Conservation (phyloP, 2,888 invertebrate genomes). For the Tortrix viridana region DNA sequence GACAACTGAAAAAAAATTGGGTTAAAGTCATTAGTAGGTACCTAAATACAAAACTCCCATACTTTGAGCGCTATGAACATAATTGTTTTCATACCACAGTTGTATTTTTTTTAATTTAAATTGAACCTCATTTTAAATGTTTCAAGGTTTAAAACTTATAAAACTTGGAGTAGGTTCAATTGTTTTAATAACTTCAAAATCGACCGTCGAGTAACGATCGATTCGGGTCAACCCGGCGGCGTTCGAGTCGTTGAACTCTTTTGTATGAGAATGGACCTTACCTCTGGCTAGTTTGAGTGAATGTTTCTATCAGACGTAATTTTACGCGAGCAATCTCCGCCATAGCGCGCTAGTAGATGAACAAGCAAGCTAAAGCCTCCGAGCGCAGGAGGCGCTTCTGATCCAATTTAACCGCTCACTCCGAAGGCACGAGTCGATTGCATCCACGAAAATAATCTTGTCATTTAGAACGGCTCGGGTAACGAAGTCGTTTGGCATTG, state of each 20-base stretch:
- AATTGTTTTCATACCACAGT: too few species aligned
- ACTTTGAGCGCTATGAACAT: too few species aligned
- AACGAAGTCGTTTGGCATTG: slow-evolving; percentile 1
- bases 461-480: slow-evolving; percentile 46
- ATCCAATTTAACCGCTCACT: slow-evolving; percentile 28
- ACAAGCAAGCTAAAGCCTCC: slow-evolving; percentile 11
- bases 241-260: slow-evolving; percentile 71
- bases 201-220: slow-evolving; percentile 35
- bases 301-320: not conserved
- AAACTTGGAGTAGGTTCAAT: too few species aligned
- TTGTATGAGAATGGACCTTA: slow-evolving; percentile 51
- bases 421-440: slow-evolving; percentile 41
- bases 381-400: slow-evolving; percentile 3
- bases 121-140: too few species aligned
- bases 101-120: too few species aligned
- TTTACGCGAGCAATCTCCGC: not conserved
- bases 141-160: too few species aligned
- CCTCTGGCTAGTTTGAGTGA: not conserved
- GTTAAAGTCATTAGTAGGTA: too few species aligned
- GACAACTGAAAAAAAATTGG: too few species aligned
- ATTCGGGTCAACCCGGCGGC: slow-evolving; percentile 32
- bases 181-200: not conserved
- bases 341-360: slow-evolving; percentile 10
- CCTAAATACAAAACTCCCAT: too few species aligned
- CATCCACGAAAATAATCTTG: slow-evolving; percentile 47